Percentiles rank a stretch among this genome's conserved stretches.
Evolutionary conservation across 2,797 vertebrate species (phyloP).

Genomic region (Neomorphus geoffroyi): DNA sequence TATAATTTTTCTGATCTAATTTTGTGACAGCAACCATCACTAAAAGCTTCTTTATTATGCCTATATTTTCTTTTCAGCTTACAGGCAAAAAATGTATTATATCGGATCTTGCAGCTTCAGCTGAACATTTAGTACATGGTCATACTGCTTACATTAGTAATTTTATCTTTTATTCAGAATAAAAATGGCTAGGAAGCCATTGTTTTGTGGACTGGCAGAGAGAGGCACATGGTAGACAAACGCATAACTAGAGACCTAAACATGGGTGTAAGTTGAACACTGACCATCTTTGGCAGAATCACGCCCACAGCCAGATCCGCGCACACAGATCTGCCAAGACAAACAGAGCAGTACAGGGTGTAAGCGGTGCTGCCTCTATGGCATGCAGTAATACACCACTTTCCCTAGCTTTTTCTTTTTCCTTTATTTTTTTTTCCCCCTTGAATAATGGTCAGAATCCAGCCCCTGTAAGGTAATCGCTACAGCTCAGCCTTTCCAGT

Average conservation of each 20-base stretch:
- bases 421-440: not conserved
- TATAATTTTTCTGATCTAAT: not conserved
- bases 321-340: constrained; percentile 72
- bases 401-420: not conserved
- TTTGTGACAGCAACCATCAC: constrained; percentile 39
- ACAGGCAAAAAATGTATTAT: not conserved
- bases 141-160: not conserved
- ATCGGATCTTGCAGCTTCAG: not conserved
- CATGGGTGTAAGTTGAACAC: constrained; percentile 63
- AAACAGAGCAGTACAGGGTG: constrained; percentile 70
- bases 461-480: not conserved
- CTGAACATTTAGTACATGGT: not conserved
- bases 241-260: constrained; percentile 67
- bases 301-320: constrained; percentile 68
- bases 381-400: constrained; percentile 62
- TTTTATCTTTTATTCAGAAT: not conserved
- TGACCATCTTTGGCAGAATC: constrained; percentile 70
- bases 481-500: not conserved
- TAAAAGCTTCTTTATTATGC: constrained; percentile 2
- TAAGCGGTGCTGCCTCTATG: constrained; percentile 63
- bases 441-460: not conserved
- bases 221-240: constrained; percentile 67
- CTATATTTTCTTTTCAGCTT: constrained; percentile 15
- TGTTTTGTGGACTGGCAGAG: constrained; percentile 62
- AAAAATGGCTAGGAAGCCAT: constrained; percentile 48